Conservation (phyloP, 2,797 vertebrate genomes). For the Neostethus bicornis region DNA sequence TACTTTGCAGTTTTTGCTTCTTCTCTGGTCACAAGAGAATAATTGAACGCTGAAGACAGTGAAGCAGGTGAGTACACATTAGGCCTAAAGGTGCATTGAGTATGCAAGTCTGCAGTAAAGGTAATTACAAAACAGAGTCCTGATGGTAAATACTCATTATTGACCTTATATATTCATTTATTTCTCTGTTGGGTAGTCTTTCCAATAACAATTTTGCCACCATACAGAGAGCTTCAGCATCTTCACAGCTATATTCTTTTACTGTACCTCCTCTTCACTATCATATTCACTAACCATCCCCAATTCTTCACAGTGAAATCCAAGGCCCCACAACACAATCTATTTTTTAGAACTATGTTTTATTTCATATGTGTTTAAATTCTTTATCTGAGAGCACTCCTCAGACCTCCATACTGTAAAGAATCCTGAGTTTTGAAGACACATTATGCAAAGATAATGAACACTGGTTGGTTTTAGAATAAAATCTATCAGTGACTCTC, state of each 20-base stretch:
- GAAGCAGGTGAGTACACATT: background rate
- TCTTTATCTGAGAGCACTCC: background rate
- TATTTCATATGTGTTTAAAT: background rate
- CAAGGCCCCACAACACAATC: no score
- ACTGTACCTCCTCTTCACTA: no score
- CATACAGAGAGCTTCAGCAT: background rate
- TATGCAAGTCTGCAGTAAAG: background rate
- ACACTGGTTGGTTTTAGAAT: background rate
- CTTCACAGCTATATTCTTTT: background rate
- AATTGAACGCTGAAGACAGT: background rate
- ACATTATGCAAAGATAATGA: background rate
- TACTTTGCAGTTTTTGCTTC: background rate
- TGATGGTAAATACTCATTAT: background rate
- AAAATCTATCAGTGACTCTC: background rate
- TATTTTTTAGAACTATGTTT: no score
- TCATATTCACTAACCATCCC: no score
- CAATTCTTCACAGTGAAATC: no score
- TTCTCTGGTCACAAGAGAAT: background rate
- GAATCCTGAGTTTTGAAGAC: background rate
- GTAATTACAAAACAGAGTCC: background rate
- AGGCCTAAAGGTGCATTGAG: background rate
- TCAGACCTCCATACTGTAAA: background rate
- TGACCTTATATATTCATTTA: background rate
- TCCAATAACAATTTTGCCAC: background rate
- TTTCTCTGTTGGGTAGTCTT: background rate